phyloP scores from a whole-genome alignment of 2,888 invertebrate species.

The Seira ritae region DNA sequence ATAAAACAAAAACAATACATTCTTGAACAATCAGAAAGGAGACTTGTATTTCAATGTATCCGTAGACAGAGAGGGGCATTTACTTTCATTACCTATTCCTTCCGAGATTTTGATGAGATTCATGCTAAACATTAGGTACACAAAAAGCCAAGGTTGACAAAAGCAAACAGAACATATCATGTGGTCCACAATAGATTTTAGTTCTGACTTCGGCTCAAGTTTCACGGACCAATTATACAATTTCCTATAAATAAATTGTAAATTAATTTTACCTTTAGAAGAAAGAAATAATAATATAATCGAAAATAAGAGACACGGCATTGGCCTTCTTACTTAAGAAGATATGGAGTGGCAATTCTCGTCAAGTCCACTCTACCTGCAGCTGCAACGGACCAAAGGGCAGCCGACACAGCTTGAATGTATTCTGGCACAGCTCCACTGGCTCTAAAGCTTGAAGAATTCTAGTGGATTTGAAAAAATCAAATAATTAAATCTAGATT shows the following conservation, averaged over 20 bases:
- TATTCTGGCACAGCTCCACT: constrained; percentile 70
- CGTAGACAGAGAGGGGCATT: no score
- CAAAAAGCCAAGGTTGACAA: constrained; percentile 87
- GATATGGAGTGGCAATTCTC: constrained; percentile 83
- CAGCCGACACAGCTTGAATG: constrained; percentile 81
- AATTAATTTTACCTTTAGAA: no score
- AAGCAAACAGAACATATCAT: constrained; percentile 91
- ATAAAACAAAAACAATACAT: neutral
- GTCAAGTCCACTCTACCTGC: constrained; percentile 80
- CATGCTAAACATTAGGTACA: constrained; percentile 84
- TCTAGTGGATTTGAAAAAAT: constrained; percentile 32
- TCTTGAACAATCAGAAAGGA: no score
- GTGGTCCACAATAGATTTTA: constrained; percentile 91
- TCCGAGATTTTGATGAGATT: constrained; percentile 76
- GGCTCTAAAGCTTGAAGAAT: constrained; percentile 49
- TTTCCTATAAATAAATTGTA: constrained; percentile 76
- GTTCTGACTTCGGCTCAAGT: constrained; percentile 83
- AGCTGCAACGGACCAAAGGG: constrained; percentile 85
- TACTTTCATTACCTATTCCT: constrained; percentile 55
- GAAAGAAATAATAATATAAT: neutral
- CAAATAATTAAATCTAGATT: neutral
- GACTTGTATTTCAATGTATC: no score
- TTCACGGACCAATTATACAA: constrained; percentile 86
- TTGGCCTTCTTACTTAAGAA: constrained; percentile 82
- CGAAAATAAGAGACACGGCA: constrained; percentile 7